Evolutionary conservation across 2,797 vertebrate species (phyloP), one percentile per base, ranked within the genome.

Genomic region (Nyctibius grandis): DNA sequence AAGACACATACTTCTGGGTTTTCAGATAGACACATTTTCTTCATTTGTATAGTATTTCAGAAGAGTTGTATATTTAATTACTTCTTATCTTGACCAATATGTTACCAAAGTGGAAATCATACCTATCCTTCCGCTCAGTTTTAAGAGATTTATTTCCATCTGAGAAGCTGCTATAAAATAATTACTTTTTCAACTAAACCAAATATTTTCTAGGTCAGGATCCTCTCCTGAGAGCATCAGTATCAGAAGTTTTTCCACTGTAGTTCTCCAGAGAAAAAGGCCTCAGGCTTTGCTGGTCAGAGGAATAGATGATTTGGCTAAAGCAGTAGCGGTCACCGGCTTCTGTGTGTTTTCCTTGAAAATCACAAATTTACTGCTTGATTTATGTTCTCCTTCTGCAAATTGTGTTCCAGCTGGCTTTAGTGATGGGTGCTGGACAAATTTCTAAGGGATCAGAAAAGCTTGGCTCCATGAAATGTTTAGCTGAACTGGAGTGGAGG

Each of bases 41-140:
- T 26, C 4, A 0, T 72, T 92, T 94, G n/a, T 85, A 42, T 88
- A 94, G 76, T 87, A 72, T 91, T 97, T 88, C 86, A 88, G 76
- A 86, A 51, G 20, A 85, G 33, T 38, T 70, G 17, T 65, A 60
- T 47, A 95, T 91, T 95, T 95, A 88, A 76, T 94, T 81, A 56
- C 90, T 96, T 79, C 77, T 96, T 97, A 77, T 91, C 91, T 93
- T 69, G 57, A 94, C 77, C 88, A 75, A 31, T 93, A 65, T 60
- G 57, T 70, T 88, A 88, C 51, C 60, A 67, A 84, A 92, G 40
- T 84, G 65, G 88, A 96, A 95, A 82, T 91, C 33, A 45, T 84
- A 89, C 5, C 36, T 6, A 2, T 79, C 25, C 53, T 90, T 91
- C 68, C 92, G 26, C 86, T 95, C 42, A 83, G 20, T 45, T 79